Evolutionary conservation across 2,888 invertebrate species (phyloP).

Genomic region (Aethes cnicana): DNA sequence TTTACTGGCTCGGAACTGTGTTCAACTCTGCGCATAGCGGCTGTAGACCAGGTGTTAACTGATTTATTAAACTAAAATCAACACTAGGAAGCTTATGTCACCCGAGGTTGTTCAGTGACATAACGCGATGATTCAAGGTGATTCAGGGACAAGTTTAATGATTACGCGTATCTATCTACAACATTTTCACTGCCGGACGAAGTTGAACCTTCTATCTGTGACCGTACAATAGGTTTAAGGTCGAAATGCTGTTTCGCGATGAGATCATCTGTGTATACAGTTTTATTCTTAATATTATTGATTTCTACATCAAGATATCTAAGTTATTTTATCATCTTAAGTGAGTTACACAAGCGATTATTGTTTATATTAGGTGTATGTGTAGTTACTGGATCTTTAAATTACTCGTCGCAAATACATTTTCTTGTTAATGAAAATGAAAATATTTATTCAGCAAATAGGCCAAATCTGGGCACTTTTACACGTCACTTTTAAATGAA

Average conservation of each 20-base stretch:
- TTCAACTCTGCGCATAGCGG: no score
- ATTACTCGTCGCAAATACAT: no score
- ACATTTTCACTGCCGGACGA: not conserved
- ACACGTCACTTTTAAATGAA: no score
- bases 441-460: no score
- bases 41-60: no score
- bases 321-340: no score
- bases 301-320: not conserved
- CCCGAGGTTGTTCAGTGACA: slow-evolving; percentile 25
- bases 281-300: slow-evolving; percentile 7
- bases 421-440: no score
- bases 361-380: no score
- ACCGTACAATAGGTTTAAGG: slow-evolving; percentile 1
- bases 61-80: not conserved
- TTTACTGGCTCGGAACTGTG: no score
- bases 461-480: no score
- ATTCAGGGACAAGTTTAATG: slow-evolving; percentile 21
- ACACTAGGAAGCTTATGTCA: slow-evolving; percentile 25
- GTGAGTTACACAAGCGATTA: no score
- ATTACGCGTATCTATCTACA: slow-evolving; percentile 1
- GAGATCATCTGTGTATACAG: slow-evolving; percentile 12
- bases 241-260: not conserved
- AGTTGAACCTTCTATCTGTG: slow-evolving; percentile 1
- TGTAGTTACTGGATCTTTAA: no score
- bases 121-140: slow-evolving; percentile 25